Evolutionary conservation across 2,888 invertebrate species (phyloP), one percentile per base, ranked within the genome.

Genomic region (Acleris cristana): DNA sequence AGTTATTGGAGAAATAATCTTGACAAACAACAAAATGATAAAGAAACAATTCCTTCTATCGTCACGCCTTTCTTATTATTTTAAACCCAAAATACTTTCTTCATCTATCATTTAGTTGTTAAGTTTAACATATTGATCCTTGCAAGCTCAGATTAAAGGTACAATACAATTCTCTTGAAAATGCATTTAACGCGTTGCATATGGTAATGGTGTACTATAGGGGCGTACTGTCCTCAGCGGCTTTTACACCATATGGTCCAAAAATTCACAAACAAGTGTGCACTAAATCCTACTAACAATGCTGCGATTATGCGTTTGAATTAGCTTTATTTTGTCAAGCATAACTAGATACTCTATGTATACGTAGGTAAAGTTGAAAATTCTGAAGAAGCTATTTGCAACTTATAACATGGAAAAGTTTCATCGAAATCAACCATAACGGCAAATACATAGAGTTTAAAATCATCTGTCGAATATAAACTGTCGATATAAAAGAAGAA

Each of bases 211-310:
- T 79, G 85, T 74, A 71, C 77, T 76, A 90, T 92, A 85, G 80
- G 90, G 92, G 92, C 80, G 82, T 83, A 90, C 91, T 92, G 92
- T 91, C 82, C 85, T 79, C 75, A 74, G 83, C 87, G 83, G 91
- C 90, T 90, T 89, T 89, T 89, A 88, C 80, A 89, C 93, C 93
- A 93, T 93, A 93, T 93, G 93, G 87, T 84, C 80, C 77, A 87
- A 88, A 90, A 92, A 89, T 88, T 88, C 82, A 88, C 86, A 89
- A 90, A 90, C 90, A 91, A 91, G 92, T 91, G 89, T 81, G 84
- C 85, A 78, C 86, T 72, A 82, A 88, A 87, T 88, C 86, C 82
- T 78, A 81, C 86, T 88, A 82, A 67, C 84, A 84, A 87, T 86
- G 76, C 83, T 78, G 78, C 81, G 81, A 87, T 86, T 85, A 86